Base-by-base conservation (phyloP, 2,797 vertebrate species). In the Enteromius paludinosus region DNA sequence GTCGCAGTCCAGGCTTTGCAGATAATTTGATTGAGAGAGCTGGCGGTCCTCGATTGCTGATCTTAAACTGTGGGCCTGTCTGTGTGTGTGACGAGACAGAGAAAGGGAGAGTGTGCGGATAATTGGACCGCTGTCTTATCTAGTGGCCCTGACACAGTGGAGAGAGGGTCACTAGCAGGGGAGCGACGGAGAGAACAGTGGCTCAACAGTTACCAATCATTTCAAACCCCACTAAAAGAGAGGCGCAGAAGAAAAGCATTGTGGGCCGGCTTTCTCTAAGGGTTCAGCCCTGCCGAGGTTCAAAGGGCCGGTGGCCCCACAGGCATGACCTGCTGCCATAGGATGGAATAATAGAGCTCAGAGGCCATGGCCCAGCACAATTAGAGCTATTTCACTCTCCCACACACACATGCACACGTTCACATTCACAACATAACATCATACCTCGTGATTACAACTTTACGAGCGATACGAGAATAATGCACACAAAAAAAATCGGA, bases 51-150 rank as follows among this genome's bases (percentile, higher is more conserved):
- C 25, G 52, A 82, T 59, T 28, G 66, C 6, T 64, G 56, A 82
- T 80, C 86, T 78, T 78, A 79, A 81, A 82, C 68, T 73, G 83
- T 68, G 82, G 62, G 56, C 38, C 14, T 30, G 81, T 82, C 38
- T 30, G 56, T 61, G 81, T 61, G 82, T 77, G 61, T 76, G 84
- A 62, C 25, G 68, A 43, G 43, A 43, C 56, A 38, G 54, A 66
- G 62, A 73, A 61, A 79, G 66, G 28, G 59, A 47, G 85, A 86
- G 92, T 90, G 93, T 92, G 92, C 92, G 89, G 93, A 96, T 98
- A 97, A 98, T 97, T 97, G 96, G 95, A 94, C 94, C 91, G 91
- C 93, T 96, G 96, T 96, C 95, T 96, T 95, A 95, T 96, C 94
- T 96, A 95, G 95, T 96, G 95, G 94, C 94, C 95, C 94, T 96